phyloP scores from a whole-genome alignment of 53 echinoderm and acorn worm genomes.

The Echinometra lucunter region DNA sequence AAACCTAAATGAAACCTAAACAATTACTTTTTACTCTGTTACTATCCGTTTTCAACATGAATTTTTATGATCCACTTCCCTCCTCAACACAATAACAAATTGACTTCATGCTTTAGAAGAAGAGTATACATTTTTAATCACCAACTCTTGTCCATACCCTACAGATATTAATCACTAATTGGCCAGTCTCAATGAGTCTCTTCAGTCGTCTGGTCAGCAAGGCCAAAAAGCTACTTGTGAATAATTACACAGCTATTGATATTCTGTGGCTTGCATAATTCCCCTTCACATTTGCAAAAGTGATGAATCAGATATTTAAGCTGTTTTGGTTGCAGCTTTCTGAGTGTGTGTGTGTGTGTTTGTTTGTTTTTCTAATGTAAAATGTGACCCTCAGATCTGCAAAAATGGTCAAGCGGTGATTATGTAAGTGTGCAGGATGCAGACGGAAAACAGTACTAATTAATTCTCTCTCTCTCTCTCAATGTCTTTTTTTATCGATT shows the following conservation, averaged over 20 bases:
- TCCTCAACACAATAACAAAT: background rate
- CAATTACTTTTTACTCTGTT: too few relatives aligned
- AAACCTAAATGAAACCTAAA: too few relatives aligned
- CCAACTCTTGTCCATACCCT: background rate
- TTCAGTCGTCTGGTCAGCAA: background rate
- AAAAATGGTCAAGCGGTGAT: background rate
- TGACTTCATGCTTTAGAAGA: background rate
- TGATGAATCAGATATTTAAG: background rate
- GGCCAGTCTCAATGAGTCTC: background rate
- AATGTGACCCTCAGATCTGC: background rate
- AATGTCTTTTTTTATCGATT: background rate
- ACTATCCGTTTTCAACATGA: too few relatives aligned
- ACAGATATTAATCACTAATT: conserved; percentile 26
- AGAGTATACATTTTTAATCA: background rate
- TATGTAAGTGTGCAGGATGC: background rate
- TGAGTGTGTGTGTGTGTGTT: background rate
- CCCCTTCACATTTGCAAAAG: background rate
- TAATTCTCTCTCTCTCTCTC: background rate
- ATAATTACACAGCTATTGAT: background rate
- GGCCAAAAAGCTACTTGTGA: conserved; percentile 32
- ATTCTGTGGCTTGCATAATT: background rate
- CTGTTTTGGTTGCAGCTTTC: background rate
- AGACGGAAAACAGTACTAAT: background rate
- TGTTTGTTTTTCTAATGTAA: background rate
- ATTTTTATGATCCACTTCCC: too few relatives aligned